phyloP scores from a whole-genome alignment of 2,113 vertebrate genomes.

The Gambusia affinis region DNA sequence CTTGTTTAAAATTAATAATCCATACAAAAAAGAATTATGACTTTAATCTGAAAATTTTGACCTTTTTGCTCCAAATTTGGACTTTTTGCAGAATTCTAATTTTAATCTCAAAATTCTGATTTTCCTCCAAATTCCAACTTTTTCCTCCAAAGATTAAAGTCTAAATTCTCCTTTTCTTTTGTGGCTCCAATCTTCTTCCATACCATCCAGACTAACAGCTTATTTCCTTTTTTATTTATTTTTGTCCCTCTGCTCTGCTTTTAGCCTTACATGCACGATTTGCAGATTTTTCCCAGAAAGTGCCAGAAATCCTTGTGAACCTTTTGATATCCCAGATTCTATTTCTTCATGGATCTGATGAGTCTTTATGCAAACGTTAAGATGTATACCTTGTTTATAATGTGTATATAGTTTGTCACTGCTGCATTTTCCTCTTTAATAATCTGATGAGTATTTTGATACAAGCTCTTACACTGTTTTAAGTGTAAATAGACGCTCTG shows the following conservation, averaged over 20 bases:
- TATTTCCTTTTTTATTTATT: too few relatives aligned
- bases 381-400: slow-evolving; percentile 16
- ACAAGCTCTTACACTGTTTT: slow-evolving; percentile 71
- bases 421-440: slow-evolving; percentile 28
- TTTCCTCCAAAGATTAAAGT: too few relatives aligned
- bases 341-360: slow-evolving; percentile 6
- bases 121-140: too few relatives aligned
- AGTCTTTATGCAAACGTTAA: slow-evolving; percentile 44
- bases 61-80: too few relatives aligned
- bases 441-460: slow-evolving; percentile 42
- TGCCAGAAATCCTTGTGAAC: neutral
- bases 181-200: too few relatives aligned
- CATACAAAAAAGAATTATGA: too few relatives aligned
- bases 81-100: too few relatives aligned
- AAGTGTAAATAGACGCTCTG: slow-evolving; percentile 65
- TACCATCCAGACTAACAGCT: too few relatives aligned
- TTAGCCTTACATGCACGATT: neutral
- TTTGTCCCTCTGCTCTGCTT: neutral
- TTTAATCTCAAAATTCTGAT: too few relatives aligned
- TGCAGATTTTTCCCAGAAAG: neutral
- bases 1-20: too few relatives aligned
- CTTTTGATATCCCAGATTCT: neutral
- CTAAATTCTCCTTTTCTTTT: too few relatives aligned
- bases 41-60: too few relatives aligned
- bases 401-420: slow-evolving; percentile 51